Base-by-base conservation (phyloP, 2,113 vertebrate species). In the Caranx melampygus region DNA sequence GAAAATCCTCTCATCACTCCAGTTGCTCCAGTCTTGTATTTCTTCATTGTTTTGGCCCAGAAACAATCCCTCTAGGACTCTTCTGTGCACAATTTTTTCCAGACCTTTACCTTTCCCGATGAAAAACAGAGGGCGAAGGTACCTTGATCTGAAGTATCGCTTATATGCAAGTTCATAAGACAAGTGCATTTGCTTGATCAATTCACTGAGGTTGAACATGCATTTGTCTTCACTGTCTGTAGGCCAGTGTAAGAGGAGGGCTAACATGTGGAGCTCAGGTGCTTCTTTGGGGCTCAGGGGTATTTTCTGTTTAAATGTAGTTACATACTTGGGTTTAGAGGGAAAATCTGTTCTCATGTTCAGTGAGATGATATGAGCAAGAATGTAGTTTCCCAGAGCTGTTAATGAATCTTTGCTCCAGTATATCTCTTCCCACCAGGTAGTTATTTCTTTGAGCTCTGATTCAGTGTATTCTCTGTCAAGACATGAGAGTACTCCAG, bases 81-180 rank as follows among this genome's bases (percentile, higher is more conserved):
- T 42, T 42, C 40, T 42, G 40, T 42, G 40, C 8, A 87, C 57
- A 33, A 75, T 61, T 64, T 75, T 85, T 0, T 16, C 55, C 61
- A 59, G 16, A 33, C 3, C 66, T 73, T 70, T 5, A 35, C 52
- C 72, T 16, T 70, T 73, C 5, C 72, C 79, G n/a, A 83, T 59
- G 52, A 77, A 88, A 62, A 82, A 69, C 63, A 85, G 16, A 8
- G 86, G 82, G 4, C 26, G 21, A 3, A 83, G 82, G 44, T 62
- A 58, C 40, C 83, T 76, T 26, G 64, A 61, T 15, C n/a, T n/a
- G 54, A 79, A 57, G 0, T 79, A 49, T 6, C 0, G 76, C 34
- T 37, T 1, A 26, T 82, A 79, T 18, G 16, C 0, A 18, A 5
- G 0, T 6, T 76, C 1, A 2, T 79, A 88, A 20, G 75, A 47